Percentiles rank a stretch among this genome's conserved stretches.
Conservation (phyloP, 2,113 vertebrate genomes). For the Sinocyclocheilus maitianheensis region DNA sequence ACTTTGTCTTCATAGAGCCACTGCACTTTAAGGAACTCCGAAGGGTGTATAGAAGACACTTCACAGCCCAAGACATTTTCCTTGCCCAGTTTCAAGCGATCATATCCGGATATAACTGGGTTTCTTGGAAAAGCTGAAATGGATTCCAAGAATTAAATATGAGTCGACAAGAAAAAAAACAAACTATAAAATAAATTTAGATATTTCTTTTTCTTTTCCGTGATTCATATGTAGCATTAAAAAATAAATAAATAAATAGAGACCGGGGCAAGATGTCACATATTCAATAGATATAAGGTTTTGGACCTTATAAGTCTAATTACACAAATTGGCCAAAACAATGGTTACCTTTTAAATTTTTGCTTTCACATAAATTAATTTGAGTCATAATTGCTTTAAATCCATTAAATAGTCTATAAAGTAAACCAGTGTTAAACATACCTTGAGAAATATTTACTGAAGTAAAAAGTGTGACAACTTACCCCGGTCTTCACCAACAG, state of each 20-base stretch:
- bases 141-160: not conserved
- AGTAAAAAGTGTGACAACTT: not conserved
- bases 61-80: constrained; percentile 61
- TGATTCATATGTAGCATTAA: not conserved
- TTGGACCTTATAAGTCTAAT: not conserved
- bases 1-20: constrained; percentile 60
- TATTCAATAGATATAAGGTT: not conserved
- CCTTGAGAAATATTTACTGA: no score
- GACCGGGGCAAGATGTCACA: not conserved
- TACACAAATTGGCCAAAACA: not conserved
- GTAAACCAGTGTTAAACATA: not conserved
- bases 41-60: constrained; percentile 59
- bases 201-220: not conserved
- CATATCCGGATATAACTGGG: constrained; percentile 64
- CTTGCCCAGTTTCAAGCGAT: constrained; percentile 54
- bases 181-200: not conserved
- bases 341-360: not conserved
- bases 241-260: not conserved
- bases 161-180: not conserved
- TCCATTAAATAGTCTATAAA: not conserved
- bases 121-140: constrained; percentile 67
- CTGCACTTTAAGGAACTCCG: constrained; percentile 54
- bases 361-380: not conserved
- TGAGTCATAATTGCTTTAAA: not conserved
- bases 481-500: not conserved